Evolutionary conservation across 2,113 vertebrate genomes (phyloP).

Genomic region (Hyperopisus bebe): DNA sequence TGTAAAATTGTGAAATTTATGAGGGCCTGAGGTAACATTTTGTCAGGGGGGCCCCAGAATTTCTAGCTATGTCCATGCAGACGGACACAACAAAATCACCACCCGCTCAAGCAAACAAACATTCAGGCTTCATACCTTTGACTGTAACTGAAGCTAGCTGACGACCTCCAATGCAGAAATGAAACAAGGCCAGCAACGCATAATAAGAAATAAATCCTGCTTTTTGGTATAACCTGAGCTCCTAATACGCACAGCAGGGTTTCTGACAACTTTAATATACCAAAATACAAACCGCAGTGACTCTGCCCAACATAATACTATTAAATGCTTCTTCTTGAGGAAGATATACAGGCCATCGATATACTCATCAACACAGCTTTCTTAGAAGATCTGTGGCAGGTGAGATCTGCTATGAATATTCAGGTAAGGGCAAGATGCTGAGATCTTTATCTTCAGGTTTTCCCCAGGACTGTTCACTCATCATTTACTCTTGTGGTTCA

Average conservation of each 20-base stretch:
- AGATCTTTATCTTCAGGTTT: neutral
- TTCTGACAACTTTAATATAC: neutral
- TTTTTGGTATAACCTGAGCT: neutral
- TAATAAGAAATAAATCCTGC: neutral
- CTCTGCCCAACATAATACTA: neutral
- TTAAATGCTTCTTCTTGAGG: neutral
- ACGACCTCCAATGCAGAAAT: neutral
- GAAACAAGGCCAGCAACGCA: neutral
- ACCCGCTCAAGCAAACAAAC: neutral
- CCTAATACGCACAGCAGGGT: neutral
- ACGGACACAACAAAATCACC: neutral
- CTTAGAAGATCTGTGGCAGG: neutral
- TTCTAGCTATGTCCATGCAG: neutral
- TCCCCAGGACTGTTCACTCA: neutral
- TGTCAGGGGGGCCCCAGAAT: neutral
- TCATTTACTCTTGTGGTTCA: neutral
- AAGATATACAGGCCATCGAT: neutral
- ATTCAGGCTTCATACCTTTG: neutral
- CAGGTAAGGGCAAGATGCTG: neutral
- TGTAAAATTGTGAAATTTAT: neutral
- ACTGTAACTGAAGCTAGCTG: neutral
- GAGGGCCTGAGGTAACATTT: neutral
- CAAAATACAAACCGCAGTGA: neutral
- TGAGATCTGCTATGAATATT: slow-evolving; percentile 2
- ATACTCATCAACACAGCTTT: neutral